These are phyloP conservation scores for Apteryx mantelli DNA, from an alignment of 2,113 vertebrate genomes.

Conservation along the genomic window DNA sequence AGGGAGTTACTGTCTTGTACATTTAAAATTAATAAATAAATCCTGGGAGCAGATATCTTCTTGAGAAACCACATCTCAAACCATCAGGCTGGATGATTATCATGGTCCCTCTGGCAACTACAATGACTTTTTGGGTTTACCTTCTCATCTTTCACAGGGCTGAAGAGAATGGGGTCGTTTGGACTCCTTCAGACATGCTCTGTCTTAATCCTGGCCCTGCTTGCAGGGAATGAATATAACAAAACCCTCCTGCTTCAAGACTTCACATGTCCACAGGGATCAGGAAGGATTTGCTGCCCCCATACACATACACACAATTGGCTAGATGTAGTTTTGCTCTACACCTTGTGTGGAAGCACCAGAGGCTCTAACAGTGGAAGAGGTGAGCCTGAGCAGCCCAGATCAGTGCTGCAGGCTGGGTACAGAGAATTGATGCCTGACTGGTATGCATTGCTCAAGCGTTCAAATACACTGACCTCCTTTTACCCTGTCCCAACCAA, in stretches of 20 bases:
- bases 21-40: not conserved
- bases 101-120: not conserved
- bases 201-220: not conserved
- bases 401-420: not conserved
- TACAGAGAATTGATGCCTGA: not conserved
- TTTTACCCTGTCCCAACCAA: not conserved
- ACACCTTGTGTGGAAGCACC: not conserved
- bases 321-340: not conserved
- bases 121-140: not conserved
- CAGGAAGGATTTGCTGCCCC: not conserved
- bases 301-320: not conserved
- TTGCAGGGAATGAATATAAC: not conserved
- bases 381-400: not conserved
- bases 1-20: not conserved
- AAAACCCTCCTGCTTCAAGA: not conserved
- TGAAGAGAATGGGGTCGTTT: not conserved
- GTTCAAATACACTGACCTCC: not conserved
- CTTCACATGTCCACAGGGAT: not conserved
- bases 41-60: not conserved
- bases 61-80: not conserved
- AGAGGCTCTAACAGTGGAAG: not conserved
- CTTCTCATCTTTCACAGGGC: not conserved
- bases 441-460: fast-evolving
- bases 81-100: not conserved
- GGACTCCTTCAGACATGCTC: not conserved